Evolutionary conservation across 2,113 vertebrate species (phyloP).

Genomic region (Nettapus auritus): DNA sequence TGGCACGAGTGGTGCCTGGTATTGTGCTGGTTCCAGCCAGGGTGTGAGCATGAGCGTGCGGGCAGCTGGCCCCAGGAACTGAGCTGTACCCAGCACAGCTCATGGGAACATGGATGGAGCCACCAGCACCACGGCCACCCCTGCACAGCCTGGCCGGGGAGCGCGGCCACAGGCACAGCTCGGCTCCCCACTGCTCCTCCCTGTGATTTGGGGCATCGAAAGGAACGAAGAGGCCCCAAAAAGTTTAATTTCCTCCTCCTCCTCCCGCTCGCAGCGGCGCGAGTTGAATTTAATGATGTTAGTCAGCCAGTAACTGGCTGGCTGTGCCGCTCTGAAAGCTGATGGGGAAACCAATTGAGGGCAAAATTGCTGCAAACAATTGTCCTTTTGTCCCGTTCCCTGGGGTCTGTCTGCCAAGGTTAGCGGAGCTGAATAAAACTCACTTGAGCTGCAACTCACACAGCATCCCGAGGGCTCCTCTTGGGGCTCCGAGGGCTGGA

Average conservation of each 20-base stretch:
- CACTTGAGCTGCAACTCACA: slow-evolving; percentile 65
- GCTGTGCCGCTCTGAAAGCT: slow-evolving; percentile 61
- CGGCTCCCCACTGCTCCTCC: accelerated
- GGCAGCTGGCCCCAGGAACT: background rate
- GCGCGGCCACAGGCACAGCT: background rate
- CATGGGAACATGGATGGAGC: accelerated
- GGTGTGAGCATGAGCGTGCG: background rate
- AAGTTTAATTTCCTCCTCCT: background rate
- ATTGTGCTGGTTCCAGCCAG: slow-evolving; percentile 18
- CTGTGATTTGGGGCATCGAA: background rate
- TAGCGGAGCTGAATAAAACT: slow-evolving; percentile 72
- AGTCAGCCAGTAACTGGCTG: slow-evolving; percentile 65
- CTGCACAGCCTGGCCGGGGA: background rate
- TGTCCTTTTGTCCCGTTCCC: slow-evolving; percentile 72
- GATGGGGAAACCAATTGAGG: slow-evolving; percentile 69
- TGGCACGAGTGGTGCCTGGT: background rate
- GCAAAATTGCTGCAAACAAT: slow-evolving; percentile 73
- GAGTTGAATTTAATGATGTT: slow-evolving; percentile 74
- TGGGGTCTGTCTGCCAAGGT: slow-evolving; percentile 74
- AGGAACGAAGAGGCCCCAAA: background rate
- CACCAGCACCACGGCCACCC: background rate
- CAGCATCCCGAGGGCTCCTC: slow-evolving; percentile 66
- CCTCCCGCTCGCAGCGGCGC: background rate
- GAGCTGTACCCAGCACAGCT: background rate
- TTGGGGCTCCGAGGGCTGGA: slow-evolving; percentile 21